These are phyloP conservation scores for Percina caprodes DNA, from an alignment of 2,113 vertebrate species.

Conservation along the genomic window DNA sequence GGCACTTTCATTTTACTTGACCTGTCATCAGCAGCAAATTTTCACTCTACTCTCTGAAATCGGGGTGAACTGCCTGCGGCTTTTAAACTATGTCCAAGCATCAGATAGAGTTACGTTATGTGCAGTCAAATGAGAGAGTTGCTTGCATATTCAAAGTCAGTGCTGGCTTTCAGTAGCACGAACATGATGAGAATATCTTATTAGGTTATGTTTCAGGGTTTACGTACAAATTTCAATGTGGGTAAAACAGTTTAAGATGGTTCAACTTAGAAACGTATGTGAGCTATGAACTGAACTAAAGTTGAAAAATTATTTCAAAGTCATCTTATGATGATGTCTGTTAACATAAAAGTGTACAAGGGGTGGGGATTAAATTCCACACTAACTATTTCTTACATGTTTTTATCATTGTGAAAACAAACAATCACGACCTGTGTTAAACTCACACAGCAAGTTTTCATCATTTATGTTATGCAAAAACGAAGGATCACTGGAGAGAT, in stretches of 20 bases:
- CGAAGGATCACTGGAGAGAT: background rate
- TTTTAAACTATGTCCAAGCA: slow-evolving; percentile 63
- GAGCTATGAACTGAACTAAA: background rate
- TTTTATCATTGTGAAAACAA: background rate
- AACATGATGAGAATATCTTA: slow-evolving; percentile 66
- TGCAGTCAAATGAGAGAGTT: slow-evolving; percentile 69
- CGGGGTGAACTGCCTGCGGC: slow-evolving; percentile 69
- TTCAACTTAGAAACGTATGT: background rate
- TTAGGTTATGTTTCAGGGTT: slow-evolving; percentile 54
- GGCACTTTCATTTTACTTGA: slow-evolving; percentile 76
- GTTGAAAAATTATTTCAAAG: background rate
- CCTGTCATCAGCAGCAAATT: slow-evolving; percentile 83
- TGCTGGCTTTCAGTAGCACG: slow-evolving; percentile 44
- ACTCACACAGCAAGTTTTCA: background rate
- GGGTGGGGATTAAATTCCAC: background rate
- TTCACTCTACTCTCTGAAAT: slow-evolving; percentile 73
- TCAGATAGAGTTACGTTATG: slow-evolving; percentile 58
- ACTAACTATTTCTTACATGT: background rate
- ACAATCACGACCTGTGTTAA: background rate
- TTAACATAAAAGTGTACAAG: background rate
- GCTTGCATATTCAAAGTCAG: slow-evolving; percentile 51
- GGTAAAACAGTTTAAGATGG: background rate
- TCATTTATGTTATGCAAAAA: background rate
- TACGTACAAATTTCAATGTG: slow-evolving; percentile 51
- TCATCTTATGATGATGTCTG: background rate